Conservation (phyloP, 2,113 vertebrate genomes). For the Embiotoca jacksoni region DNA sequence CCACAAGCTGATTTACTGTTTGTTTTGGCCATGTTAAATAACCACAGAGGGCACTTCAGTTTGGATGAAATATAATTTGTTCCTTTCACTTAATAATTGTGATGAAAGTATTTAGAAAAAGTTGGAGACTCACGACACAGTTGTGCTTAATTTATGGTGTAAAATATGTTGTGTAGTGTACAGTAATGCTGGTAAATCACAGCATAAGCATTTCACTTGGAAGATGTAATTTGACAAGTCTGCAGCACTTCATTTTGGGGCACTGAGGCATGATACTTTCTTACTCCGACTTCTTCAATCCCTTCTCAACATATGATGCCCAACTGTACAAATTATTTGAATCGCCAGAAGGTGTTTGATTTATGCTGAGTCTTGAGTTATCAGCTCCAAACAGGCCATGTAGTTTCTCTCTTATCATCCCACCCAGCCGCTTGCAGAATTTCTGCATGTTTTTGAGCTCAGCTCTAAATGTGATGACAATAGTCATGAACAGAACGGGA, state of each 20-base stretch:
- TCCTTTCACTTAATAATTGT: constrained; percentile 15
- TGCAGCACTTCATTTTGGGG: constrained; percentile 66
- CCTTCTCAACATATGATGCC: constrained; percentile 70
- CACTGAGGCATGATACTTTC: constrained; percentile 67
- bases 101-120: constrained; percentile 13
- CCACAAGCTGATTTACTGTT: constrained; percentile 53
- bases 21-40: constrained; percentile 27
- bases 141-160: constrained; percentile 30
- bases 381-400: constrained; percentile 79
- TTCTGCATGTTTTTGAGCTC: constrained; percentile 79
- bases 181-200: constrained; percentile 59
- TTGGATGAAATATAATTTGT: constrained; percentile 17
- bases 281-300: constrained; percentile 60
- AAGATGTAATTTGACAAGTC: constrained; percentile 72
- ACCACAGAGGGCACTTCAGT: constrained; percentile 17
- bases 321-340: constrained; percentile 80
- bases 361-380: constrained; percentile 80
- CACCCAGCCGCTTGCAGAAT: constrained; percentile 71
- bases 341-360: constrained; percentile 81
- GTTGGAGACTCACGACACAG: constrained; percentile 22
- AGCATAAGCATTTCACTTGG: constrained; percentile 65
- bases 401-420: constrained; percentile 80
- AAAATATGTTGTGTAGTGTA: constrained; percentile 30
- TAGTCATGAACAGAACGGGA: constrained; percentile 66
- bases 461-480: constrained; percentile 81